phyloP scores from a whole-genome alignment of 2,888 invertebrate genomes.

The Dynastes hyllus region DNA sequence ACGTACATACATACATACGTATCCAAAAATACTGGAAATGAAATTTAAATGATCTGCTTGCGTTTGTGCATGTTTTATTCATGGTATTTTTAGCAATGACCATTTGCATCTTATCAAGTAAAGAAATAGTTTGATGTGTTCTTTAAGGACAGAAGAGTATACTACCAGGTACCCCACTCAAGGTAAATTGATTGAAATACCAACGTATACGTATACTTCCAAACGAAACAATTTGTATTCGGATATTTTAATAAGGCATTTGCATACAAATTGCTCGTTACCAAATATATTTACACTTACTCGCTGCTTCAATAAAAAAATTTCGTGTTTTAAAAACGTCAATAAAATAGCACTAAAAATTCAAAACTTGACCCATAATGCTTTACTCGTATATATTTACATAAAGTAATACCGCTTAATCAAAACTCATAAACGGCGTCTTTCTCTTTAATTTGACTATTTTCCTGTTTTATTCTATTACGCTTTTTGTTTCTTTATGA shows the following conservation, averaged over 20 bases:
- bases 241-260: slow-evolving; percentile 51
- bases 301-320: slow-evolving; percentile 54
- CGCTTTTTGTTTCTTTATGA: slow-evolving; percentile 10
- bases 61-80: slow-evolving; percentile 41
- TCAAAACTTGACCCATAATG: slow-evolving; percentile 41
- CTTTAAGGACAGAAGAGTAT: slow-evolving; percentile 17
- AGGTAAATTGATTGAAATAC: slow-evolving; percentile 45
- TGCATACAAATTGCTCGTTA: slow-evolving; percentile 57
- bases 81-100: slow-evolving; percentile 33
- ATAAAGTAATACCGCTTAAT: slow-evolving; percentile 49
- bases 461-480: slow-evolving; percentile 29
- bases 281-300: slow-evolving; percentile 57
- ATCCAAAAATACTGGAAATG: not conserved
- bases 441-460: slow-evolving; percentile 37
- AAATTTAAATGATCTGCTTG: slow-evolving; percentile 27
- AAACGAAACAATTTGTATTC: slow-evolving; percentile 43
- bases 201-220: slow-evolving; percentile 28
- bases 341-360: slow-evolving; percentile 55
- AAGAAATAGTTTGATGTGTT: slow-evolving; percentile 33
- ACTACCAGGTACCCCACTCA: slow-evolving; percentile 4
- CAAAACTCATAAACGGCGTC: slow-evolving; percentile 31
- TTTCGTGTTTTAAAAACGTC: slow-evolving; percentile 56
- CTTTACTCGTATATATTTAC: slow-evolving; percentile 40
- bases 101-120: slow-evolving; percentile 39
- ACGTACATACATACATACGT: not conserved